phyloP scores from a whole-genome alignment of 2,888 invertebrate genomes.

The Synergus umbraculus region DNA sequence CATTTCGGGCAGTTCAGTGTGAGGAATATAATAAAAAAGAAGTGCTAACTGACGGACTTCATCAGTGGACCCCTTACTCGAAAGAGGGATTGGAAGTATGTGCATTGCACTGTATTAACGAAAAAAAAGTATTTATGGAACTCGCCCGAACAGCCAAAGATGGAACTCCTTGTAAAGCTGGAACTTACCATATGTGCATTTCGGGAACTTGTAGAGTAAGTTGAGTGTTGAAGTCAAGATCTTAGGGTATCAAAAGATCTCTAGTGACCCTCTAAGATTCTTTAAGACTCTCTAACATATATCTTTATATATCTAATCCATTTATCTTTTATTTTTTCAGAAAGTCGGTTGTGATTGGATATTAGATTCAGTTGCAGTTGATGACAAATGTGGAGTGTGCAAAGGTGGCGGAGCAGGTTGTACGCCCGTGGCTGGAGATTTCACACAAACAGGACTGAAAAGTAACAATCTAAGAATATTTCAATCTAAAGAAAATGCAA shows the following conservation, averaged over 20 bases:
- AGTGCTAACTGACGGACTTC: conserved; percentile 65
- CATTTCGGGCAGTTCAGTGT: conserved; percentile 89
- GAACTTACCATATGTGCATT: conserved; percentile 91
- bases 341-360: conserved; percentile 95
- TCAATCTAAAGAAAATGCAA: too few relatives aligned
- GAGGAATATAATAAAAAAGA: conserved; percentile 82
- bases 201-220: conserved; percentile 85
- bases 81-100: conserved; percentile 83
- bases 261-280: too few relatives aligned
- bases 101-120: conserved; percentile 89
- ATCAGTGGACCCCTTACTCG: conserved; percentile 85
- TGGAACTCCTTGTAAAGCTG: conserved; percentile 91
- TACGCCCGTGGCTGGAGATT: conserved; percentile 83
- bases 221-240: background rate
- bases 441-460: conserved; percentile 55
- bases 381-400: conserved; percentile 92
- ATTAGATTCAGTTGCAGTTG: conserved; percentile 87
- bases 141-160: conserved; percentile 87
- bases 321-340: conserved; percentile 76
- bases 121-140: conserved; percentile 85
- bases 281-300: background rate
- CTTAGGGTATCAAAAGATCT: too few relatives aligned
- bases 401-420: conserved; percentile 91
- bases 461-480: background rate
- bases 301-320: too few relatives aligned